A percentile compares a stretch with the other conserved stretches of the same genome.
Evolutionary conservation across 2,797 vertebrate species (phyloP).

Genomic region (Telmatherina bonti): DNA sequence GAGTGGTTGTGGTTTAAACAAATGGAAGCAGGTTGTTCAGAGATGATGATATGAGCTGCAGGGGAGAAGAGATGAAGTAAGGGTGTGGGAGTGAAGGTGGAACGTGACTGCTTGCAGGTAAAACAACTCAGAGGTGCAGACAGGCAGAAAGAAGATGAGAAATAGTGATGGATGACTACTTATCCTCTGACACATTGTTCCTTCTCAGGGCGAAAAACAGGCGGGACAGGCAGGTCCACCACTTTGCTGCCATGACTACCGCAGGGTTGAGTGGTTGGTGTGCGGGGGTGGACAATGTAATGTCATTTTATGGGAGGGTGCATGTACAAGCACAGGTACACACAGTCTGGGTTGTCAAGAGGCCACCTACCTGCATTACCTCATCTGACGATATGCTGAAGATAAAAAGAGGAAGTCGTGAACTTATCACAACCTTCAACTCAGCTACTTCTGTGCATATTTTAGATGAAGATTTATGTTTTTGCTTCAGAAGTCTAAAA

Average conservation of each 20-base stretch:
- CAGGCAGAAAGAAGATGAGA: constrained; percentile 69
- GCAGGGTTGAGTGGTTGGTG: constrained; percentile 28
- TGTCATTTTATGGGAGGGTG: constrained; percentile 46
- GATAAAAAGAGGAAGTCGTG: constrained; percentile 31
- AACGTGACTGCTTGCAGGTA: constrained; percentile 74
- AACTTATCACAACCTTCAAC: constrained; percentile 10
- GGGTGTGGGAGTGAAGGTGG: constrained; percentile 28
- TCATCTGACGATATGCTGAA: constrained; percentile 34
- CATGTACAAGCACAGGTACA: constrained; percentile 25
- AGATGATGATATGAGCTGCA: constrained; percentile 10
- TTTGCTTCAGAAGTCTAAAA: constrained; percentile 11
- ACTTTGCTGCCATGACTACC: constrained; percentile 52
- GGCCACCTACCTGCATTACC: constrained; percentile 67
- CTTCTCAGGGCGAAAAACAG: constrained; percentile 42
- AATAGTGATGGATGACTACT: constrained; percentile 68
- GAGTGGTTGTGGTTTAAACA: neutral
- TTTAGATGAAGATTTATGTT: neutral
- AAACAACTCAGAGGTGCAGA: constrained; percentile 63
- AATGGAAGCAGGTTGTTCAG: neutral
- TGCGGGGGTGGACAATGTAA: constrained; percentile 37
- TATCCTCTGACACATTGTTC: constrained; percentile 61
- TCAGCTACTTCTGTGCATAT: neutral
- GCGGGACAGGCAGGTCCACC: constrained; percentile 49
- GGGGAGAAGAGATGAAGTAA: constrained; percentile 11
- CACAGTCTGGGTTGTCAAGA: constrained; percentile 36